Evolutionary conservation across 2,888 invertebrate genomes (phyloP).

Genomic region (Ornithoptera priamus): DNA sequence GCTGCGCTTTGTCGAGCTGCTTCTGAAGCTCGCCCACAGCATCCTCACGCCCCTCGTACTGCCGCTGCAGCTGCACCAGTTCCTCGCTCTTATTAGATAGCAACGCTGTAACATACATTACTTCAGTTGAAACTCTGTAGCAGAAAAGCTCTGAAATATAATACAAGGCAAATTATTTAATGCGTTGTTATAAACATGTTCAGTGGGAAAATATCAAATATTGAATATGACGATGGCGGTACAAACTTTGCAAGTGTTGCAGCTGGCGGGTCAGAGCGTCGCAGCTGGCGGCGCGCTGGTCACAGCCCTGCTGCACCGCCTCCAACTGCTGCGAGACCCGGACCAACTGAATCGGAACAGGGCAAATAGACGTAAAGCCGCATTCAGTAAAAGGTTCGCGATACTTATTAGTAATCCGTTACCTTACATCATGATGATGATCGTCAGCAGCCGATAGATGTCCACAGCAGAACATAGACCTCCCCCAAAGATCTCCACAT

Average conservation of each 20-base stretch:
- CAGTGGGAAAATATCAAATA: too few species aligned
- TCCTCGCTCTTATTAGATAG: conserved; percentile 46
- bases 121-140: too few species aligned
- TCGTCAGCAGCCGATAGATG: too few species aligned
- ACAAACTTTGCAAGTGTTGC: conserved; percentile 49
- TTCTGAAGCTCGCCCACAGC: conserved; percentile 40
- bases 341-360: conserved; percentile 41
- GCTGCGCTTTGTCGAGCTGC: conserved; percentile 42
- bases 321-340: conserved; percentile 42
- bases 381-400: not conserved
- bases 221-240: not conserved
- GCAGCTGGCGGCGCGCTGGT: conserved; percentile 37
- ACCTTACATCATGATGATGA: too few species aligned
- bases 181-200: too few species aligned
- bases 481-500: too few species aligned
- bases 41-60: conserved; percentile 39
- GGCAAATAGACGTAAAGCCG: too few species aligned
- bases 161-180: too few species aligned
- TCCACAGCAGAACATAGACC: too few species aligned
- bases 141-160: too few species aligned
- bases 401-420: too few species aligned
- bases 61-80: conserved; percentile 37
- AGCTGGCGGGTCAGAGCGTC: conserved; percentile 44
- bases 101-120: conserved; percentile 37
- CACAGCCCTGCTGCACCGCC: conserved; percentile 36